Base-by-base conservation (phyloP, 2,888 invertebrate species). In the Hoplodrina ambigua region DNA sequence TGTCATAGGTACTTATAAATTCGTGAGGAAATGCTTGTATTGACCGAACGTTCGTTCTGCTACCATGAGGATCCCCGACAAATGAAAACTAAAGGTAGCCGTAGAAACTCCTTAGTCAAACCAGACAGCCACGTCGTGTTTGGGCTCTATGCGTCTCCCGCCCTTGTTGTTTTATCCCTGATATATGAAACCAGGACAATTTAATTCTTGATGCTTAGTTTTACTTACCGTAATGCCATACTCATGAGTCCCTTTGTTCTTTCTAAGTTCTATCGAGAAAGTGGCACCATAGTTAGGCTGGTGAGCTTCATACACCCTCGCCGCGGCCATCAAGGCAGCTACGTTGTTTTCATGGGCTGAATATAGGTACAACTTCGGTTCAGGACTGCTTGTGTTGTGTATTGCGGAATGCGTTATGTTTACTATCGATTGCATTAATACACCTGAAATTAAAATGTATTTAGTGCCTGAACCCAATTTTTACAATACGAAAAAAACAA, bases 311-410 rank as follows among this genome's bases (percentile, higher is more conserved):
- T 95, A 97, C 2, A 96, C 95, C 15, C 93, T 92, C 0, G 97
- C 91, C 3, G 96, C 96, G 0, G 94, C 92, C 86, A 97, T 93
- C n/a, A 97, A 77, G 0, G 96, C 96, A 0, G 96, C 96, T 0
- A 97, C 95, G 50, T 97, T 97, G 63, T 97, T 96, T 87, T 97
- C 97, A 86, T 97, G 97, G 0, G 96, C 97, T 1, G 97, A 96
- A 82, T 96, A 96, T 66, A 97, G 83, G 52, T 93, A 90, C 30
- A 97, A 73, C 81, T 96, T 96, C 0, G 92, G 91, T 49, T 88
- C 91, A 1, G 76, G 75, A 53, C 95, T 85, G 4, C 96, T 96
- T 7, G 90, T 88, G 44, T 96, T 93, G 15, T 96, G 86, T 33
- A 78, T 37, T 0, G 59, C 79, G 1, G 88, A 83, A 8, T 86